Evolutionary conservation across 1,140 invertebrate species (phyloP).

Genomic region (honey bee (Apis mellifera)): Amel_HAv3.1 CM009931.2:16963501-16964000

Average conservation of each 20-base stretch:
- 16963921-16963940: neutral
- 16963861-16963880: no score
- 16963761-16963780: conserved; percentile 23
- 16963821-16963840: conserved; percentile 14
- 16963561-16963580: no score
- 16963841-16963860: no score
- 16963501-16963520: neutral
- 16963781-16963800: neutral
- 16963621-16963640: conserved; percentile 31
- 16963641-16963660: conserved; percentile 13
- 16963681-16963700: conserved; percentile 17
- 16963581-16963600: no score
- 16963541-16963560: neutral
- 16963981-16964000: neutral
- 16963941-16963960: neutral
- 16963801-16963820: neutral
- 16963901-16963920: no score
- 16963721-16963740: conserved; percentile 31
- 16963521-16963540: no score
- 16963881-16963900: no score
- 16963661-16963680: conserved; percentile 38
- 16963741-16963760: conserved; percentile 23
- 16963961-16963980: no score
- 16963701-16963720: conserved; percentile 53
- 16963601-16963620: conserved; percentile 19